Base-by-base conservation (phyloP, 2,888 invertebrate genomes). In the Lymantria dispar region DNA sequence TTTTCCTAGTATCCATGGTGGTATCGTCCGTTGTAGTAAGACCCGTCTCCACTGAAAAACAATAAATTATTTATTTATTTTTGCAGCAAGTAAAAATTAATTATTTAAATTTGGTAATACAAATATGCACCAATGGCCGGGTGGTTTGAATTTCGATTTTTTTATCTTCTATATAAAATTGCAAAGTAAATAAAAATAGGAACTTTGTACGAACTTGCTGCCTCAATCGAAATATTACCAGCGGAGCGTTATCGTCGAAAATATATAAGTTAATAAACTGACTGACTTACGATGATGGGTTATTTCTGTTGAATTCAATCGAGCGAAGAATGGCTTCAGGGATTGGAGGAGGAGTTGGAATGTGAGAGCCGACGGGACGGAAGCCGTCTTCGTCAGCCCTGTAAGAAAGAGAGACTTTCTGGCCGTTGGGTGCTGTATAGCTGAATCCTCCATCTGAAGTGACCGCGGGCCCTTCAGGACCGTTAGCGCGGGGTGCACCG, bases 311-410 rank as follows among this genome's bases (percentile, higher is more conserved):
- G 72, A 67, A 78, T 59, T 86, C 82, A 40, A 90, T 68, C 22
- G 88, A 92, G 68, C 84, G 80, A n/a, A 91, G 74, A 68, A 93
- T 93, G 43, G 87, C 92, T 39, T 89, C 92, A 1, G 92, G 93
- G 63, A 93, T 92, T n/a, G 92, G 92, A 1, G 92, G 93, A 3
- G 93, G 90, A 0, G 92, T 93, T 43, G 93, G 93, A 22, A 93
- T 78, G 70, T 93, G 93, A 0, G 91, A 89, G 50, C 93, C 92
- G 56, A 76, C 84, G 44, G 94, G 93, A 71, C 93, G 93, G 86
- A 94, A 94, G 52, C 94, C 94, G 69, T 94, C 94, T 76, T 94
- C 94, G 68, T 95, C 95, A 41, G 95, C 94, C 45, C 92, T 87
- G 83, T 94, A 95, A n/a, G 92, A 86, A 48, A 94, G 78, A 31